A percentile compares a stretch with the other conserved stretches of the same genome.
Evolutionary conservation across 2,888 invertebrate species (phyloP).

Genomic region (Dione juno): DNA sequence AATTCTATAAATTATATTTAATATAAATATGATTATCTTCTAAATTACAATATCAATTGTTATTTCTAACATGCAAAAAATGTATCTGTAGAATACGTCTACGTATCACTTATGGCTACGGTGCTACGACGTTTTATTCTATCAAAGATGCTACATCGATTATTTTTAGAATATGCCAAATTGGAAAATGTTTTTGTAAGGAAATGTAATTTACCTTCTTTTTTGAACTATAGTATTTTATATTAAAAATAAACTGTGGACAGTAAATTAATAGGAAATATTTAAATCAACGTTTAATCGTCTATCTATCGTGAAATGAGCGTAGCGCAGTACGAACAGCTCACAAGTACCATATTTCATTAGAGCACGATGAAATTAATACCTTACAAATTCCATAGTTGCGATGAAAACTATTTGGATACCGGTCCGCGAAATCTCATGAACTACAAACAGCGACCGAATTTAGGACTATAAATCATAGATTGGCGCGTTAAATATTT

Average conservation of each 20-base stretch:
- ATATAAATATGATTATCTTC: no score
- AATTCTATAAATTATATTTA: background rate
- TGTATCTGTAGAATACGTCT: background rate
- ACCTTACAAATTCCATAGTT: constrained; percentile 53
- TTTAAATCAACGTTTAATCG: background rate
- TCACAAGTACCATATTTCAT: constrained; percentile 60
- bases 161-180: background rate
- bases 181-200: background rate
- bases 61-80: background rate
- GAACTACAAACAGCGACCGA: constrained; percentile 37
- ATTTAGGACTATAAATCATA: constrained; percentile 37
- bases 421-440: constrained; percentile 41
- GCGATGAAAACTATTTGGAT: constrained; percentile 34
- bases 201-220: background rate
- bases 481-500: constrained; percentile 35
- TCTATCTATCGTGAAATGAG: constrained; percentile 28
- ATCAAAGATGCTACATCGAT: background rate
- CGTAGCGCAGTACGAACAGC: constrained; percentile 45
- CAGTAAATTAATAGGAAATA: background rate
- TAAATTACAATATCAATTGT: background rate
- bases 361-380: constrained; percentile 62
- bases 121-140: background rate
- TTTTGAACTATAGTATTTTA: background rate
- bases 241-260: background rate
- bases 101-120: constrained; percentile 7